Evolutionary conservation across 2,888 invertebrate species (phyloP), one percentile per base, ranked within the genome.

Genomic region (Hedychridium roseum): DNA sequence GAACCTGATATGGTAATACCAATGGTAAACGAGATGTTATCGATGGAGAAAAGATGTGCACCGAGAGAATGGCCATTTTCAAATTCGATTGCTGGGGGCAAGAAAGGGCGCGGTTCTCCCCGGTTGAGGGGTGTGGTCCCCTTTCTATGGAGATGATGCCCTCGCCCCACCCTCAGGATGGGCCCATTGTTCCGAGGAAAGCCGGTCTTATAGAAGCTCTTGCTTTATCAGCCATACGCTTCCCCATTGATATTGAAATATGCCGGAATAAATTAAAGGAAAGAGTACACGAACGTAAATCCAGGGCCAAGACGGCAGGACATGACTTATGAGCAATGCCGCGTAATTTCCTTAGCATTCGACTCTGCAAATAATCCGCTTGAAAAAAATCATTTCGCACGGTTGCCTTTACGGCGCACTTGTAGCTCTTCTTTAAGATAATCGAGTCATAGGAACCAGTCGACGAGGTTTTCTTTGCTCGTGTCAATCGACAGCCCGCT

Each of bases 1-100:
- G 66, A 70, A 70, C 68, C 64, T 61, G 61, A 68, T 70, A 70
- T 66, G 70, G 62, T 66, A 70, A 70, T 70, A 60, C 59, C 61
- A 44, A 56, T 56, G 54, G 55, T 57, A 55, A 61, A 56, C 54
- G 58, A 46, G 38, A n/a, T n/a, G n/a, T n/a, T n/a, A n/a, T 36
- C 40, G 50, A 51, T 46, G 43, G 38, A 59, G 54, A 46, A 47
- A 57, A 53, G 38, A 46, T 16, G 48, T 47, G 40, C 27, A 54
- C 30, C 30, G 14, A 9, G 21, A 18, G 35, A 42, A 42, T 30
- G 34, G 44, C 52, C 50, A 54, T 46, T 54, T 57, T 42, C 43
- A 60, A n/a, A n/a, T n/a, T n/a, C 28, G 37, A 5, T 23, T 23
- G 9, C 23, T 6, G 9, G 34, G 14, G 42, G 50, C 60, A 50